Percentiles rank a stretch among this genome's conserved stretches.
phyloP scores from a whole-genome alignment of 2,113 vertebrate genomes.

The Halichoerus grypus region DNA sequence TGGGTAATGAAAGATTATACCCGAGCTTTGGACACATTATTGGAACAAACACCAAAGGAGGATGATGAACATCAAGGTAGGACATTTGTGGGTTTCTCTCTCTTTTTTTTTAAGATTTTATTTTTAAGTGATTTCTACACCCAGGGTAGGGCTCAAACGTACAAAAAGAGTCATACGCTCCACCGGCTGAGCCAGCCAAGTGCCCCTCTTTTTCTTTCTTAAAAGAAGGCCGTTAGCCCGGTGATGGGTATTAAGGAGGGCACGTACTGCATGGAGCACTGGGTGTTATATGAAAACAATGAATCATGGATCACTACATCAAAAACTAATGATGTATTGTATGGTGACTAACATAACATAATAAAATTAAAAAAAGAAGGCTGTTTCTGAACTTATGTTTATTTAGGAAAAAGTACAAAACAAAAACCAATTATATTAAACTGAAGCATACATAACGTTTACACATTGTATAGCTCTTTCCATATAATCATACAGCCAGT shows the following conservation, averaged over 20 bases:
- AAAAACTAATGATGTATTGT: too few species aligned
- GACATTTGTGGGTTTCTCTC: background rate
- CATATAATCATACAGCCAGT: background rate
- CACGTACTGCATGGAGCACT: too few species aligned
- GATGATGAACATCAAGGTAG: slow-evolving; percentile 95
- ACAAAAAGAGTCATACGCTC: background rate
- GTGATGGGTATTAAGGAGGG: too few species aligned
- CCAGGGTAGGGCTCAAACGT: background rate
- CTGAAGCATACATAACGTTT: background rate
- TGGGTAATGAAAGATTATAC: slow-evolving; percentile 99
- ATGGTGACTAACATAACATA: too few species aligned
- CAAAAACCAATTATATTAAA: background rate
- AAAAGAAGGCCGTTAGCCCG: background rate
- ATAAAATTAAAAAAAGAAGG: background rate
- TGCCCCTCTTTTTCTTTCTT: background rate
- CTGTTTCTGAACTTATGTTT: background rate
- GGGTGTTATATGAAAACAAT: too few species aligned
- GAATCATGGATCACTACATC: too few species aligned
- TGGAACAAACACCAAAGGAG: slow-evolving; percentile 97
- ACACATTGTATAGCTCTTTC: background rate
- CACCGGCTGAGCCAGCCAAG: background rate
- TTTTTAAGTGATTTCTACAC: background rate
- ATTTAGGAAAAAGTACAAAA: background rate
- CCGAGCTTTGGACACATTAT: slow-evolving; percentile 94
- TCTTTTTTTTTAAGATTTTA: background rate